Evolutionary conservation across 2,797 vertebrate genomes (phyloP), one percentile per base, ranked within the genome.

Genomic region (Bovichtus variegatus): DNA sequence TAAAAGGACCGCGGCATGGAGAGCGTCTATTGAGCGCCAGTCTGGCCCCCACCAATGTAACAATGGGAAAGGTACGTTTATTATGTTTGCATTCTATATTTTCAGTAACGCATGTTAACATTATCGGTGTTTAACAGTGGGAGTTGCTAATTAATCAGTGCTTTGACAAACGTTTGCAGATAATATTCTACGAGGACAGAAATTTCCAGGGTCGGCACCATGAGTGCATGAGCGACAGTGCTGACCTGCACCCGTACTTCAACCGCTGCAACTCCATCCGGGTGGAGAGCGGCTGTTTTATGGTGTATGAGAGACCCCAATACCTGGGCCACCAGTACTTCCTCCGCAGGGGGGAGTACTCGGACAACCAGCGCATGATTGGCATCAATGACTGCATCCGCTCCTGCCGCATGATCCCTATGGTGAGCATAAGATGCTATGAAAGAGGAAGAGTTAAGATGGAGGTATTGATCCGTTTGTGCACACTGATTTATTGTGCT

Each of bases 191-290:
- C 54, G 91, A 91, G 82, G 91, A 92, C 80, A 79, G 89, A 55
- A 91, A 93, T 63, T 92, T 92, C 73, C 89, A 91, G 62, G 91
- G 92, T 82, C 87, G 88, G 77, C 91, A 92, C 82, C 92, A 93
- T 68, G 92, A 93, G 89, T 88, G 86, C 84, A 71, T 87, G 61
- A 90, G 89, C 50, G 91, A 92, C 81, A 90, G 87, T 38, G 90
- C 92, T 7, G 91, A 93, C 83, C 87, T 92, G 63, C 90, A 89
- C 70, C 76, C 89, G 15, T 87, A 86, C 90, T 93, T 93, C 82
- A 92, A 86, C 85, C 90, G 91, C 76, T 91, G 92, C 82, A 93
- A 92, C 88, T 93, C 92, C 64, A 74, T 93, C 72, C 68, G 84
- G 21, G 90, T 91, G 80, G 90, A 93, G 86, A 92, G 87, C 16